Evolutionary conservation across 2,797 vertebrate genomes (phyloP).

Genomic region (Cephalopachus bancanus): DNA sequence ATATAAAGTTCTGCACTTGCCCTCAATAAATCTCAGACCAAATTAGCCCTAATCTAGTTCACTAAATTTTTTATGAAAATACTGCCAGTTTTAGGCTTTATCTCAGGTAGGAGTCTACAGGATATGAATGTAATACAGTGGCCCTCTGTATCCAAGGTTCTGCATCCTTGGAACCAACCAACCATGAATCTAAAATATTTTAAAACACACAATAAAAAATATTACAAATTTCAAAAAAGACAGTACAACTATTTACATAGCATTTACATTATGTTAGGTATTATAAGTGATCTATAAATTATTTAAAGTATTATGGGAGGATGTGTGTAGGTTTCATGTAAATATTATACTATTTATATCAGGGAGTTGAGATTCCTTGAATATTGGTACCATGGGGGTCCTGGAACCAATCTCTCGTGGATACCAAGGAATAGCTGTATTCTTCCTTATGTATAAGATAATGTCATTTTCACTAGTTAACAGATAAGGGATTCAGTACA

Average conservation of each 20-base stretch:
- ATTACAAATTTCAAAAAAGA: too few relatives aligned
- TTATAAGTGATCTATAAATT: too few relatives aligned
- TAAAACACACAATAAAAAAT: too few relatives aligned
- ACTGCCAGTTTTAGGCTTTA: background rate
- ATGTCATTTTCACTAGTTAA: background rate
- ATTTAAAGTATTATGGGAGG: too few relatives aligned
- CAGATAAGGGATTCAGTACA: background rate
- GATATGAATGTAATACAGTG: background rate
- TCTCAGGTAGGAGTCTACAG: background rate
- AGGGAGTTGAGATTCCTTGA: background rate
- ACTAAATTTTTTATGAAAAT: background rate
- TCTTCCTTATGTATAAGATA: background rate
- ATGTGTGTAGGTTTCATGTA: too few relatives aligned
- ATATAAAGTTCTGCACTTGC: background rate
- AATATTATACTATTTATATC: background rate
- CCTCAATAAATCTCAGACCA: background rate
- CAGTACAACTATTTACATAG: too few relatives aligned
- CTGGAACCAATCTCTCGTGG: background rate
- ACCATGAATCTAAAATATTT: too few relatives aligned
- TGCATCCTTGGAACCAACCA: too few relatives aligned
- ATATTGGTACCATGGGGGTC: background rate
- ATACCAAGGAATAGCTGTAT: background rate
- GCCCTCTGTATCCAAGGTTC: too few relatives aligned
- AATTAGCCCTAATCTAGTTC: slow-evolving; percentile 61
- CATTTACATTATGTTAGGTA: too few relatives aligned